Percentiles rank a stretch among this genome's conserved stretches.
Evolutionary conservation across 2,797 vertebrate species (phyloP).

Genomic region (Gambusia yucatana): DNA sequence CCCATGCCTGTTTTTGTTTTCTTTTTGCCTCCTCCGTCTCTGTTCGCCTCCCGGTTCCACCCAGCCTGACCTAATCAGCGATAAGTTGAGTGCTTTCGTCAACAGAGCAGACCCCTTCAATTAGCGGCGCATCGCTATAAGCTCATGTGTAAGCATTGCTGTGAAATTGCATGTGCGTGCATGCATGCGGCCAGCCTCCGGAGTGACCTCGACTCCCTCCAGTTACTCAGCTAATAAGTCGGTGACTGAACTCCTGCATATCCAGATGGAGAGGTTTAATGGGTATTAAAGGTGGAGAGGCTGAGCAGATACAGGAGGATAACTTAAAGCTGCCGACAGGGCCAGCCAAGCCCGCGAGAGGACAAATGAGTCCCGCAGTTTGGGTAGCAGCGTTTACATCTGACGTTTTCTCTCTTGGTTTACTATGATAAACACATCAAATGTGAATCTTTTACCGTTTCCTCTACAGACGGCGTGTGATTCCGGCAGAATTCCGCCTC

Average conservation of each 20-base stretch:
- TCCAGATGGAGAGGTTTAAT: slow-evolving; percentile 70
- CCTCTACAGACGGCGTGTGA: neutral
- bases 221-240: slow-evolving; percentile 57
- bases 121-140: slow-evolving; percentile 68
- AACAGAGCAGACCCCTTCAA: slow-evolving; percentile 65
- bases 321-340: slow-evolving; percentile 31
- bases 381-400: slow-evolving; percentile 18
- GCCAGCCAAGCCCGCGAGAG: neutral
- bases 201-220: slow-evolving; percentile 51
- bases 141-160: slow-evolving; percentile 67
- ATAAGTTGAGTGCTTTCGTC: slow-evolving; percentile 68
- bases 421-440: slow-evolving; percentile 30
- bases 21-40: neutral
- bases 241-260: slow-evolving; percentile 56
- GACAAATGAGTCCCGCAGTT: slow-evolving; percentile 22
- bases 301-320: slow-evolving; percentile 54
- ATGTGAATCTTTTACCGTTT: neutral
- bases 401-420: slow-evolving; percentile 15
- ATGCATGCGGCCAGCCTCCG: slow-evolving; percentile 28
- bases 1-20: slow-evolving; percentile 5
- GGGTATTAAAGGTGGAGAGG: slow-evolving; percentile 65
- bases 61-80: slow-evolving; percentile 65
- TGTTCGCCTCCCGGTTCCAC: slow-evolving; percentile 27
- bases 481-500: slow-evolving; percentile 40
- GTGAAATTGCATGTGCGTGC: slow-evolving; percentile 32